Percentiles rank a stretch among this genome's conserved stretches.
Conservation (phyloP, 2,888 invertebrate genomes). For the Ophion ellenae region DNA sequence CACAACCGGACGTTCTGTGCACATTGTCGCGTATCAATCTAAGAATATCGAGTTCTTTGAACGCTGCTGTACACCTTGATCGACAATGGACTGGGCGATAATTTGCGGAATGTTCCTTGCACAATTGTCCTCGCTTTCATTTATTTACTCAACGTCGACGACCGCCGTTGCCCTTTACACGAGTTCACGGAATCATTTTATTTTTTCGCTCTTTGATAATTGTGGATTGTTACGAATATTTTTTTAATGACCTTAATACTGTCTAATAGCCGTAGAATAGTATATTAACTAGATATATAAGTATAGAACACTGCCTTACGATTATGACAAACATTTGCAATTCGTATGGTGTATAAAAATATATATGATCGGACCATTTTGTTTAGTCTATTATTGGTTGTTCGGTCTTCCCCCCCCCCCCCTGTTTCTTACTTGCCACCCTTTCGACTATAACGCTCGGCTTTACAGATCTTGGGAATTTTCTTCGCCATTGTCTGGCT, state of each 20-base stretch:
- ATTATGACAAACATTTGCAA: not conserved
- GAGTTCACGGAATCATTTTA: not conserved
- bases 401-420: not conserved
- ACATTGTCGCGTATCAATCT: not conserved
- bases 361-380: not conserved
- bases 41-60: not conserved
- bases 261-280: not conserved
- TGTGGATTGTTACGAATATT: constrained; percentile 18
- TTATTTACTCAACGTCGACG: too few relatives aligned
- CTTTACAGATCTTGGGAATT: constrained; percentile 60
- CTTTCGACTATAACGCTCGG: constrained; percentile 34
- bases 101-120: too few relatives aligned
- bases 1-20: not conserved
- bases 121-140: too few relatives aligned
- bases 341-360: constrained; percentile 12
- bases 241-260: not conserved
- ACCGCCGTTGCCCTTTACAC: not conserved
- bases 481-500: constrained; percentile 34
- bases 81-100: too few relatives aligned
- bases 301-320: not conserved
- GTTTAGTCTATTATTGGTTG: not conserved
- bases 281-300: not conserved
- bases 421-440: constrained; percentile 17
- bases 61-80: not conserved
- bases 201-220: not conserved